Base-by-base conservation (phyloP, 2,888 invertebrate species). In the Cloeon dipterum region DNA sequence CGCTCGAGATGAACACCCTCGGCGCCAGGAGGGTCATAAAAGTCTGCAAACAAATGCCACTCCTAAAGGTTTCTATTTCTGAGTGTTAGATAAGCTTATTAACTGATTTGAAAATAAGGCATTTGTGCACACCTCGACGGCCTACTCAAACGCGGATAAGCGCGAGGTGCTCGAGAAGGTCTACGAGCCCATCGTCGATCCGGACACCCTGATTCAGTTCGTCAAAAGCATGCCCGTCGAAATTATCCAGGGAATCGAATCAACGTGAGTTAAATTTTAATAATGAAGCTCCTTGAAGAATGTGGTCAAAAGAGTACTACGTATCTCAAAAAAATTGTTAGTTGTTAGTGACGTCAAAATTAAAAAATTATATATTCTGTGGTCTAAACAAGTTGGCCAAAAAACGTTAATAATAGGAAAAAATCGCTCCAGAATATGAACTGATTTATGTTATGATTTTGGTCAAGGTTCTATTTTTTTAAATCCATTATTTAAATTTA, bases 41-140 rank as follows among this genome's bases (percentile, higher is more conserved):
- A 20, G 53, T 78, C 16, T 63, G 63, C 49, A 58, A 59, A 43
- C 52, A 57, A 41, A 62, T 68, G 50, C 52, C 53, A 20, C 50
- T 59, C 26, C 50, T 67, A 34, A 54, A 57, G 48, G 62, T 61
- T n/a, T n/a, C n/a, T n/a, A n/a, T n/a, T n/a, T n/a, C n/a, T n/a
- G n/a, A n/a, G n/a, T 44, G 5, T 46, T 58, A 36, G 42, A 45
- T 25, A 63, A 65, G 48, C 47, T 66, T 32, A 45, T 53, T n/a
- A n/a, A n/a, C n/a, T n/a, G n/a, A n/a, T n/a, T n/a, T n/a, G n/a
- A n/a, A n/a, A n/a, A n/a, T n/a, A n/a, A n/a, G 70, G 57, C 76
- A 3, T 70, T 78, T 51, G 64, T 71, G 34, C 77, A 91, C 55
- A 68, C 89, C 5, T 89, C 89, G 2, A 89, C 91, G 0, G 74